phyloP scores from a whole-genome alignment of 2,113 vertebrate genomes.

The Cynoglossus semilaevis region DNA sequence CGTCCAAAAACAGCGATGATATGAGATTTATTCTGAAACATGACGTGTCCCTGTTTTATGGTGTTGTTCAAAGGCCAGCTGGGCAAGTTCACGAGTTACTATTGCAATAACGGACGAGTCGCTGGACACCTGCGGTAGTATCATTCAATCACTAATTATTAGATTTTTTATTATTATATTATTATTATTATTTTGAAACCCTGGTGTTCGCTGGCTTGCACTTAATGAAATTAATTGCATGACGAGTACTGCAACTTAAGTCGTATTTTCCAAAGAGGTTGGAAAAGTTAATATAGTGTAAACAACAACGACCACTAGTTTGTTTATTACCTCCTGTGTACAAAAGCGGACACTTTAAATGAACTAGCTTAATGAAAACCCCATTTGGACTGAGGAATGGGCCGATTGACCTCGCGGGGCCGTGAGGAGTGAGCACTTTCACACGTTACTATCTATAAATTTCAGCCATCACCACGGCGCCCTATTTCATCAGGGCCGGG shows the following conservation, averaged over 20 bases:
- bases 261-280: no score
- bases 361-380: constrained; percentile 63
- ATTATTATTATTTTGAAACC: no score
- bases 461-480: constrained; percentile 57
- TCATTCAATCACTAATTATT: no score
- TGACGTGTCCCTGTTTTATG: not conserved
- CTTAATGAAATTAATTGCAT: no score
- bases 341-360: constrained; percentile 37
- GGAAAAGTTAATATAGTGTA: constrained; percentile 23
- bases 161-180: no score
- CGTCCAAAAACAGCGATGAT: constrained; percentile 8
- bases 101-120: no score
- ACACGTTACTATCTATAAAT: constrained; percentile 80
- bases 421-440: constrained; percentile 68
- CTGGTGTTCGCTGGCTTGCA: no score
- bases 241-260: no score
- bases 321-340: constrained; percentile 29
- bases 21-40: not conserved
- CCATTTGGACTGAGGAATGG: constrained; percentile 62
- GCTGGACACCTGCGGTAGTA: no score
- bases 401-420: constrained; percentile 70
- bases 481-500: constrained; percentile 71
- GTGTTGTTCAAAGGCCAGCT: not conserved
- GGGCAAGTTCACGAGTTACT: no score
- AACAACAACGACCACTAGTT: constrained; percentile 25